Evolutionary conservation across 2,797 vertebrate genomes (phyloP).

Genomic region (Tokudaia tokunoshimensis): DNA sequence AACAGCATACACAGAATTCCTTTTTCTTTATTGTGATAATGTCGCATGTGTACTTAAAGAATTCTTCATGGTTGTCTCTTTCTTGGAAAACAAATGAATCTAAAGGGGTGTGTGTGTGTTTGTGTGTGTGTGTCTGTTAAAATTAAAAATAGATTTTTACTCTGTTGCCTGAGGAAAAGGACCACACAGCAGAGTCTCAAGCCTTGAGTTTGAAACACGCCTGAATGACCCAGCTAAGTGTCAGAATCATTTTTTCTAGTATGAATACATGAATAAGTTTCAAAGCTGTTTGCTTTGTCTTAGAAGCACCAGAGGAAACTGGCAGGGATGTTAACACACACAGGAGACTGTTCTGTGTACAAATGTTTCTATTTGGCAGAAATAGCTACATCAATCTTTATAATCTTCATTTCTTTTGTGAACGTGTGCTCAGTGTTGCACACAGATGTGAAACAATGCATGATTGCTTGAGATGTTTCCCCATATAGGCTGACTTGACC

Average conservation of each 20-base stretch:
- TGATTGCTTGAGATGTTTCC: not conserved
- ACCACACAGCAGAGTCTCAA: not conserved
- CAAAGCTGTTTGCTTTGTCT: not conserved
- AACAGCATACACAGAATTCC: not conserved
- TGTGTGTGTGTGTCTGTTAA: not conserved
- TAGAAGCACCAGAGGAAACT: conserved; percentile 32
- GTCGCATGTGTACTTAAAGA: not conserved
- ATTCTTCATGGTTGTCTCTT: not conserved
- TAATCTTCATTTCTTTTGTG: not conserved
- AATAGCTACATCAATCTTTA: not conserved
- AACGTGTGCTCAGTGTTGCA: not conserved
- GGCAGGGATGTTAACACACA: not conserved
- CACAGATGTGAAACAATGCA: not conserved
- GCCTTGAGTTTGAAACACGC: conserved; percentile 34
- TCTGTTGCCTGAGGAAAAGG: not conserved
- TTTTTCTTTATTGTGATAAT: not conserved
- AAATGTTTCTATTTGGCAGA: not conserved
- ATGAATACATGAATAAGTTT: conserved; percentile 34
- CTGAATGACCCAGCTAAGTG: not conserved
- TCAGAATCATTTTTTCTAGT: not conserved
- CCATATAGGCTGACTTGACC: not conserved
- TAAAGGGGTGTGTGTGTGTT: not conserved
- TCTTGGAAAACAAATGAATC: not conserved
- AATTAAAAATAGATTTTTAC: not conserved
- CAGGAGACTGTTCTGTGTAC: not conserved